Evolutionary conservation across 2,888 invertebrate genomes (phyloP).

Genomic region (Dorcus hopei): DNA sequence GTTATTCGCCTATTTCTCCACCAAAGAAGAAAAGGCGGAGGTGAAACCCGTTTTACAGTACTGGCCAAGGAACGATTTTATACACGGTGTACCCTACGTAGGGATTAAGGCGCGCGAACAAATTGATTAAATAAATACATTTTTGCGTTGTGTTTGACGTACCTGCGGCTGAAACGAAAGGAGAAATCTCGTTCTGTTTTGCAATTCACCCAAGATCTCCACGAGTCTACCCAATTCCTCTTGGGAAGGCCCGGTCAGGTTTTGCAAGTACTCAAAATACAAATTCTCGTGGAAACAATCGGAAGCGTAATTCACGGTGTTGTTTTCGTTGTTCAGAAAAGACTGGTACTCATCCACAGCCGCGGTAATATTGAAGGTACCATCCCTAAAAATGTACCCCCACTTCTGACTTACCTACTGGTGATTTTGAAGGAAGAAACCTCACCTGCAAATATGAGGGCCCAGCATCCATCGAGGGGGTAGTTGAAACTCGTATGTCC

Average conservation of each 20-base stretch:
- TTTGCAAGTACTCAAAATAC: slow-evolving; percentile 26
- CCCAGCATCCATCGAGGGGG: slow-evolving; percentile 50
- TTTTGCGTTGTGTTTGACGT: background rate
- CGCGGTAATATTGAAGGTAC: slow-evolving; percentile 26
- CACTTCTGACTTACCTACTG: background rate
- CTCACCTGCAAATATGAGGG: slow-evolving; percentile 49
- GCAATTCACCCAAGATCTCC: background rate
- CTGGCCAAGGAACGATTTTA: too few relatives aligned
- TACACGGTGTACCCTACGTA: too few relatives aligned
- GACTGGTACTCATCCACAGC: slow-evolving; percentile 32
- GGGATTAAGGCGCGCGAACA: too few relatives aligned
- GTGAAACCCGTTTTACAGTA: too few relatives aligned
- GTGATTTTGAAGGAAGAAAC: too few relatives aligned
- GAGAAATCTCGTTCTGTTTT: slow-evolving; percentile 1
- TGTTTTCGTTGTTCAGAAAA: slow-evolving; percentile 19
- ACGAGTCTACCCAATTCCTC: background rate
- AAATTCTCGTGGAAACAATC: slow-evolving; percentile 51
- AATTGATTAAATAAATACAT: too few relatives aligned
- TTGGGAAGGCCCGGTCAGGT: background rate
- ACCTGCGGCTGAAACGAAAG: slow-evolving; percentile 19
- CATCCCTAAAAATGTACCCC: slow-evolving; percentile 32
- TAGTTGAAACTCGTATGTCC: slow-evolving; percentile 14
- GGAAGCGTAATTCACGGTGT: slow-evolving; percentile 40
- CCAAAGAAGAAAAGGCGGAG: too few relatives aligned
- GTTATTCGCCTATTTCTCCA: too few relatives aligned